Conservation (phyloP, 2,113 vertebrate species). For the Thymallus thymallus region DNA sequence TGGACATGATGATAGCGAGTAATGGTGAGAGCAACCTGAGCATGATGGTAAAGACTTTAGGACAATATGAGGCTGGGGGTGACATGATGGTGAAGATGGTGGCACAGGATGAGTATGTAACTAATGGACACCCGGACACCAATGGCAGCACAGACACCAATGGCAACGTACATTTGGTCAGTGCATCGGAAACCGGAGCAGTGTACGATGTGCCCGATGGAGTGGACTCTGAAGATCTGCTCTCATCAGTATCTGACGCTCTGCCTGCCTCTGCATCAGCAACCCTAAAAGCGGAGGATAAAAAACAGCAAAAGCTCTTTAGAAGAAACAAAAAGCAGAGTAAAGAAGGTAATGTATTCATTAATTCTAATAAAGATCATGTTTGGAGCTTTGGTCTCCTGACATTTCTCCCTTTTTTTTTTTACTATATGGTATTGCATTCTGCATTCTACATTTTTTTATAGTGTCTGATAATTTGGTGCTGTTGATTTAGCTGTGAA, state of each 20-base stretch:
- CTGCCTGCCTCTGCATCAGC: slow-evolving; percentile 13
- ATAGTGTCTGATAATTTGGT: slow-evolving; percentile 14
- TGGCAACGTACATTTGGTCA: background rate
- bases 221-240: slow-evolving; percentile 31
- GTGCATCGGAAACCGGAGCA: slow-evolving; percentile 14
- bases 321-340: slow-evolving; percentile 69
- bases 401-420: background rate
- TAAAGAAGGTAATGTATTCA: slow-evolving; percentile 69
- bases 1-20: slow-evolving; percentile 1
- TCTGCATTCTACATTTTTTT: slow-evolving; percentile 44
- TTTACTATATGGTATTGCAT: slow-evolving; percentile 32
- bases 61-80: background rate
- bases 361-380: slow-evolving; percentile 62
- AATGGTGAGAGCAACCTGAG: too few species aligned
- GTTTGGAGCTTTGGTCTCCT: slow-evolving; percentile 47
- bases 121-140: slow-evolving; percentile 5
- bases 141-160: slow-evolving; percentile 13
- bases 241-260: slow-evolving; percentile 30
- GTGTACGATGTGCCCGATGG: slow-evolving; percentile 55
- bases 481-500: slow-evolving; percentile 1
- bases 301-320: slow-evolving; percentile 57
- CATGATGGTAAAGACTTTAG: background rate
- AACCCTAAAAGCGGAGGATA: slow-evolving; percentile 40
- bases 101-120: slow-evolving; percentile 7
- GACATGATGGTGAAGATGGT: background rate